Evolutionary conservation across 2,113 vertebrate species (phyloP), one percentile per base, ranked within the genome.

Genomic region (Potamarius usumacintae): DNA sequence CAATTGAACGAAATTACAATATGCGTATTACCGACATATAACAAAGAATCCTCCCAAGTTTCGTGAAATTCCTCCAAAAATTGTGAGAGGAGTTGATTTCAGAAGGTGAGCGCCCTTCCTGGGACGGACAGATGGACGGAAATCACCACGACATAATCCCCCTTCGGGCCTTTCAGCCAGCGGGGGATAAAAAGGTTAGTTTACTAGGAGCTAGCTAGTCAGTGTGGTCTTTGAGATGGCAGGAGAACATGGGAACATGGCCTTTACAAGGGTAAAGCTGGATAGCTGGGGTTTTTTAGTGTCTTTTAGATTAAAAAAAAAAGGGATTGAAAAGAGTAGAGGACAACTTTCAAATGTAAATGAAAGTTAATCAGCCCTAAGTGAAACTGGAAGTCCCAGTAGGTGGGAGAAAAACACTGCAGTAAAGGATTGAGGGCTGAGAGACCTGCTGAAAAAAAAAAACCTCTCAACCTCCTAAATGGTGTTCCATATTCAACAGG

Each of bases 401-500:
- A 67, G n/a, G 62, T 67, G 82, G 42, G 63, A 69, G 50, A 69
- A 50, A 63, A 53, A 67, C 62, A 50, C 9, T 63, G 55, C 58
- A 34, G 79, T 62, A 48, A 63, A 22, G 60, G 58, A 42, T 65
- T 15, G 81, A 63, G 30, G 81, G 60, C 57, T 48, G 81, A 82
- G 60, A 63, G 58, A 82, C 30, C 42, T 82, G 80, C 50, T 55
- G 52, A 72, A 30, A 15, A 72, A 11, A 76, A 52, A 76, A 55
- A 27, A 55, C 0, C 76, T 82, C 81, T 63, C 25, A 12, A 82
- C 60, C 48, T 65, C 25, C 42, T 67, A 65, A 83, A 83, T 69
- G 62, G 52, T 83, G 82, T 82, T 82, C 58, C 34, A 53, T 83
- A 83, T 83, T 83, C 82, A 83, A 53, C 82, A 67, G 82, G 42